Evolutionary conservation across 1,140 invertebrate genomes (phyloP).

Genomic region (Anoplolepis gracilipes): DNA sequence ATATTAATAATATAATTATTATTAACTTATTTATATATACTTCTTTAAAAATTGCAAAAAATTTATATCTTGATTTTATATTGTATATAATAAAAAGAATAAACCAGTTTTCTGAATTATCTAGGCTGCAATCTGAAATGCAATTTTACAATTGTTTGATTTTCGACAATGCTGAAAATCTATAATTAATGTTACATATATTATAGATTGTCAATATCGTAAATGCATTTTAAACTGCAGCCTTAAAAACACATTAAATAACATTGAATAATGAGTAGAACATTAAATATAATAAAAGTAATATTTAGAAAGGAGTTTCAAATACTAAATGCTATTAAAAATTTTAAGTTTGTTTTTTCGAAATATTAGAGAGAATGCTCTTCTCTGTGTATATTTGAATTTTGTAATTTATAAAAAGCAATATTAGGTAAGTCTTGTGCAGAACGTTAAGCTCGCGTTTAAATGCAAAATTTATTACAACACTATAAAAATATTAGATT

Average conservation of each 20-base stretch:
- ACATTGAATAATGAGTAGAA: not conserved
- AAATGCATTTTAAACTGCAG: too few species aligned
- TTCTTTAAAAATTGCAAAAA: slow-evolving; percentile 11
- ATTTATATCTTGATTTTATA: not conserved
- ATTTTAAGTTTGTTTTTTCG: not conserved
- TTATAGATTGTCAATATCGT: too few species aligned
- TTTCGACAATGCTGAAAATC: too few species aligned
- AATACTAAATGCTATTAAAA: not conserved
- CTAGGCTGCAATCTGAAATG: too few species aligned
- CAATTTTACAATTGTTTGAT: too few species aligned
- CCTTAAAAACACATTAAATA: not conserved
- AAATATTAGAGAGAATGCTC: not conserved
- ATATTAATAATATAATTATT: slow-evolving; percentile 17
- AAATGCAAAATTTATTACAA: slow-evolving; percentile 42
- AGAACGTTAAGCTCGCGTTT: slow-evolving; percentile 34
- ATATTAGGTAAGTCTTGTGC: slow-evolving; percentile 40
- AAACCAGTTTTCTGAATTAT: not conserved
- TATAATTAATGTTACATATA: too few species aligned
- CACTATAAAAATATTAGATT: not conserved
- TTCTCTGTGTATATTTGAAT: slow-evolving; percentile 4
- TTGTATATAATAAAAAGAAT: slow-evolving; percentile 14
- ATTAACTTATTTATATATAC: not conserved
- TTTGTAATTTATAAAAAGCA: slow-evolving; percentile 45
- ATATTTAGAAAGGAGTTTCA: not conserved
- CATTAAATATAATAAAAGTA: slow-evolving; percentile 5